Base-by-base conservation (phyloP, 2,888 invertebrate species). In the Neoscelio sp. region DNA sequence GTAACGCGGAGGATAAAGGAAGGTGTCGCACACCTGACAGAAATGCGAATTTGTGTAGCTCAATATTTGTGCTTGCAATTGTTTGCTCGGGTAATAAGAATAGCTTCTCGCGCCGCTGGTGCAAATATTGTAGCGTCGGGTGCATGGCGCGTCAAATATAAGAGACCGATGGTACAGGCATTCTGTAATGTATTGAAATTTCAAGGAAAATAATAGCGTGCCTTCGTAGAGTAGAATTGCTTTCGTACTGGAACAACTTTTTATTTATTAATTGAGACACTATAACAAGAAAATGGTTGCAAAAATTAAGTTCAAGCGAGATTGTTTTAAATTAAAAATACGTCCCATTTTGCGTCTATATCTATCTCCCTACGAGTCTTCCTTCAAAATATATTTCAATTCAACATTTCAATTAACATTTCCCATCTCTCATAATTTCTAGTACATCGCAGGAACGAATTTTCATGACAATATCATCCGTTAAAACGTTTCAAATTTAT, bases 31-130 rank as follows among this genome's bases (percentile, higher is more conserved):
- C 20, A 56, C 20, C 33, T 56, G 33, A 18, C 13, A 7, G 2
- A n/a, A 48, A 18, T 48, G 26, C 44, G 44, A 62, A 62, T 48
- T 76, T 30, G 70, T 48, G 17, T 30, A 15, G 44, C 23, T 77
- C 77, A 65, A 77, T 71, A 71, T 77, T 71, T 70, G 58, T 33
- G 2, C 46, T 50, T 7, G 40, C 58, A 26, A 65, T 77, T 77
- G 70, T 77, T 77, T 77, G 35, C 65, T 5, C 35, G 50, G 40
- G 52, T 77, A 77, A 77, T 71, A 70, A 71, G 71, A 58, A 71
- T 64, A 38, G 44, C 71, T 44, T 18, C 42, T 10, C 35, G 35
- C 10, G 40, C 33, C 13, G 23, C 5, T 18, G 38, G 8, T 17
- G 52, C 38, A 68, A 68, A 68, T 48, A 56, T 38, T 46, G 46